Percentiles rank a stretch among this genome's conserved stretches.
These are phyloP conservation scores for Mamestra brassicae DNA, from an alignment of 2,888 invertebrate species.

Conservation along the genomic window DNA sequence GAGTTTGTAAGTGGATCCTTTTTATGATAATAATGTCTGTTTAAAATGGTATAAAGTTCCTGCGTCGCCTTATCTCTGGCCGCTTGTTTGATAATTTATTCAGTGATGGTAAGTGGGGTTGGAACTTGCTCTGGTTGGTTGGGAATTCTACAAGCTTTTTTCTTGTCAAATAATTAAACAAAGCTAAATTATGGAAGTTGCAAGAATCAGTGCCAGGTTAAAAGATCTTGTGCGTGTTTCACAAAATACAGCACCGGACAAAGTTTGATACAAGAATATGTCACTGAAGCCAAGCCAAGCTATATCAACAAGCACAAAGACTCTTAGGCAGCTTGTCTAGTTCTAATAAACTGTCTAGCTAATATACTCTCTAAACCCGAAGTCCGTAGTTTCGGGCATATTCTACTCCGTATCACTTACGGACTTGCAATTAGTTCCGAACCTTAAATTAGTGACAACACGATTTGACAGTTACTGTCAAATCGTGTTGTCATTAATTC, in stretches of 20 bases:
- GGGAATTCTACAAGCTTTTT: slow-evolving; percentile 46
- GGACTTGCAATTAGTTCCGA: no score
- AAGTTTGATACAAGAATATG: background rate
- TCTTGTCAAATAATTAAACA: slow-evolving; percentile 35
- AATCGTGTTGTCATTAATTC: no score
- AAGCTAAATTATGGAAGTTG: slow-evolving; percentile 24
- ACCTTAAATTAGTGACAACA: no score
- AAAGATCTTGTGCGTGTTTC: background rate
- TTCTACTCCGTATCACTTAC: no score
- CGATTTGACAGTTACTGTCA: no score
- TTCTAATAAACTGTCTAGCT: background rate
- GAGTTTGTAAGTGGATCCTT: slow-evolving; percentile 71
- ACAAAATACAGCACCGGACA: accelerated
- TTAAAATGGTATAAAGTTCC: slow-evolving; percentile 75
- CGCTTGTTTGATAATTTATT: slow-evolving; percentile 75
- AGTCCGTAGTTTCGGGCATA: no score
- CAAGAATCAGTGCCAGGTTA: slow-evolving; percentile 1
- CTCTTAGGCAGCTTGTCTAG: background rate
- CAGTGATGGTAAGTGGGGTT: slow-evolving; percentile 68
- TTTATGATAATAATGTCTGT: slow-evolving; percentile 72
- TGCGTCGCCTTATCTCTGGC: slow-evolving; percentile 72
- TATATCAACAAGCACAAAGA: background rate
- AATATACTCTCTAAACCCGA: no score
- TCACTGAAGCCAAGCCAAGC: background rate
- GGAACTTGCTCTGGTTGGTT: slow-evolving; percentile 52